phyloP scores from a whole-genome alignment of 2,888 invertebrate species.

The Fragum sueziense region DNA sequence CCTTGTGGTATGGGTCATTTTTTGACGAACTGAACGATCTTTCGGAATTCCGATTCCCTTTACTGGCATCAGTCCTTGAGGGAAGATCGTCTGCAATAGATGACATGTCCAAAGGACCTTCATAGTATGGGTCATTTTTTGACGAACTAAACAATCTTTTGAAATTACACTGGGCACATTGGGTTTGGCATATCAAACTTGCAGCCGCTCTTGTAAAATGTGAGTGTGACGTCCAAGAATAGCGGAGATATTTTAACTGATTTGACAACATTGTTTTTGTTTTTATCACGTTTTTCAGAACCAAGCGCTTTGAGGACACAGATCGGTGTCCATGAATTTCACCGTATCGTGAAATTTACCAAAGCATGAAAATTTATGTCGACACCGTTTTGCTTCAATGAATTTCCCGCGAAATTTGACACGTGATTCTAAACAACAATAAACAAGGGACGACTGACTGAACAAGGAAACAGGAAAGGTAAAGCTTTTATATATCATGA shows the following conservation, averaged over 20 bases:
- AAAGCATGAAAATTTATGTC: not conserved
- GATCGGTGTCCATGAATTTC: not conserved
- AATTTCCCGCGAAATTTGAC: slow-evolving; percentile 40
- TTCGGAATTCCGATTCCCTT: not conserved
- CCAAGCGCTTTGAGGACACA: not conserved
- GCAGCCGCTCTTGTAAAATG: too few relatives aligned
- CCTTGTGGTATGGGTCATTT: not conserved
- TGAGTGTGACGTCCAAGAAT: too few relatives aligned
- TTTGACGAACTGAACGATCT: not conserved
- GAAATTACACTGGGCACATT: too few relatives aligned
- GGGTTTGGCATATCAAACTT: too few relatives aligned
- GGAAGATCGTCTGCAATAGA: not conserved
- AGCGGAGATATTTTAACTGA: too few relatives aligned
- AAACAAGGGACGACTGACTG: too few relatives aligned
- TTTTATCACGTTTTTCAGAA: too few relatives aligned
- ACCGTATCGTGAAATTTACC: not conserved
- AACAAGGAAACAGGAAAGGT: too few relatives aligned
- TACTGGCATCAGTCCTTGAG: not conserved
- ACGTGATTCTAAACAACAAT: slow-evolving; percentile 29
- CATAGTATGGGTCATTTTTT: too few relatives aligned
- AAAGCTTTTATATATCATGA: too few relatives aligned
- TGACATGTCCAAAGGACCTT: too few relatives aligned
- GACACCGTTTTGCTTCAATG: slow-evolving; percentile 12
- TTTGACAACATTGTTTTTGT: too few relatives aligned
- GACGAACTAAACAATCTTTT: not conserved